A percentile compares a stretch with the other conserved stretches of the same genome.
These are phyloP conservation scores for Sebastes diaconus DNA, from an alignment of 2,797 vertebrate genomes.

Conservation along the genomic window DNA sequence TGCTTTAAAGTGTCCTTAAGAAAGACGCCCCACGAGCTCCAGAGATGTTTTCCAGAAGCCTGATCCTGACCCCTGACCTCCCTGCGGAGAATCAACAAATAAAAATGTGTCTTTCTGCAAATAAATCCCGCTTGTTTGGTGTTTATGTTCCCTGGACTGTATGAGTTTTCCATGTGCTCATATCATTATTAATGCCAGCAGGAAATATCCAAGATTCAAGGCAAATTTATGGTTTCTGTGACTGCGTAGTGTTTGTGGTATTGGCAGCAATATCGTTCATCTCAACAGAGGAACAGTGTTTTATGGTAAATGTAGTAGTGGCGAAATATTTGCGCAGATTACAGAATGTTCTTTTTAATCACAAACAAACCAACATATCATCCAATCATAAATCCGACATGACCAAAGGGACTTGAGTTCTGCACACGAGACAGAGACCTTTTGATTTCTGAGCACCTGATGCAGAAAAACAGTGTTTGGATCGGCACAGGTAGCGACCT, in stretches of 20 bases:
- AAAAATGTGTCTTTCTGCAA: slow-evolving; percentile 17
- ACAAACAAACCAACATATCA: neutral
- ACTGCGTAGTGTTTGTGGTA: slow-evolving; percentile 27
- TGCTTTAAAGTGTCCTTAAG: slow-evolving; percentile 14
- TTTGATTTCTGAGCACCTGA: neutral
- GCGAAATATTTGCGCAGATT: slow-evolving; percentile 25
- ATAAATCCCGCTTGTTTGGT: slow-evolving; percentile 31
- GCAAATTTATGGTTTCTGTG: slow-evolving; percentile 51
- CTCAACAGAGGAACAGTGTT: slow-evolving; percentile 26
- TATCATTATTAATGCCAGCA: slow-evolving; percentile 37
- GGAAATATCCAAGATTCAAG: slow-evolving; percentile 53
- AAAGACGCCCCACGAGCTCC: neutral
- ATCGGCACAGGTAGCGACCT: slow-evolving; percentile 1
- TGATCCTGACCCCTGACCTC: slow-evolving; percentile 40
- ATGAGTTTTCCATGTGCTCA: slow-evolving; percentile 58
- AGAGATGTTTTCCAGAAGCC: slow-evolving; percentile 17
- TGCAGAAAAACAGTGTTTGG: neutral
- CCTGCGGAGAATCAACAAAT: neutral
- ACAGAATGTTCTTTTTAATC: slow-evolving; percentile 24
- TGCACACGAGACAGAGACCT: neutral
- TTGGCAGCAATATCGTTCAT: slow-evolving; percentile 23
- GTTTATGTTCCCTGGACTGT: slow-evolving; percentile 18
- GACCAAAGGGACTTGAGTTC: neutral
- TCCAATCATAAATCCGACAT: neutral
- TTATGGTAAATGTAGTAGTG: slow-evolving; percentile 9